phyloP scores from a whole-genome alignment of 2,888 invertebrate species.

The Pammene aurita region DNA sequence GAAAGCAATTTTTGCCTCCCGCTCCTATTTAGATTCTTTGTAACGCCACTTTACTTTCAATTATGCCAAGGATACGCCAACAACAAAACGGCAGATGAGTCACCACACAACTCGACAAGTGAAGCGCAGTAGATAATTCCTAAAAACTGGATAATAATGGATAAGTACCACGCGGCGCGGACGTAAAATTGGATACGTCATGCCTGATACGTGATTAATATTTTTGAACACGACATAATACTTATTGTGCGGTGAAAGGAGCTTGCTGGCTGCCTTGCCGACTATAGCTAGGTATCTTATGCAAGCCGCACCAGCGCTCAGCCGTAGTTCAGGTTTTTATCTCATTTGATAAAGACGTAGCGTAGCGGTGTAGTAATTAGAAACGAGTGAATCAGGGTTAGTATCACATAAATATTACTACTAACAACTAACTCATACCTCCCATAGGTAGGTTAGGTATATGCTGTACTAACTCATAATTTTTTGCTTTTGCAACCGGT shows the following conservation, averaged over 20 bases:
- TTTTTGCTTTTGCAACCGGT: neutral
- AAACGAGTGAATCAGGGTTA: slow-evolving; percentile 36
- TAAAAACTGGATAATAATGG: neutral
- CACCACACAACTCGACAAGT: slow-evolving; percentile 24
- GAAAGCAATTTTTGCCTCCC: slow-evolving; percentile 46
- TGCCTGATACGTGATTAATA: slow-evolving; percentile 30
- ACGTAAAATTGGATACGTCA: slow-evolving; percentile 14
- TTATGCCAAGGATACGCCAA: slow-evolving; percentile 47
- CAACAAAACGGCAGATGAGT: slow-evolving; percentile 29
- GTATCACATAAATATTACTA: slow-evolving; percentile 28
- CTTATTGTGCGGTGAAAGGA: slow-evolving; percentile 40
- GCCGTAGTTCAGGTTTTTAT: slow-evolving; percentile 41
- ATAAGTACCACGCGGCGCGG: too few species aligned
- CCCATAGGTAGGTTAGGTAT: neutral
- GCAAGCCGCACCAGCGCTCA: slow-evolving; percentile 34
- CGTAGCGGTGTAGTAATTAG: slow-evolving; percentile 34
- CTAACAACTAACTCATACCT: slow-evolving; percentile 17
- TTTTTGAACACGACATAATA: slow-evolving; percentile 21
- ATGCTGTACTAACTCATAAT: slow-evolving; percentile 15
- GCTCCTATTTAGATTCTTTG: slow-evolving; percentile 38
- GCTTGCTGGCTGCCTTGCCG: slow-evolving; percentile 24
- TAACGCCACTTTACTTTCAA: slow-evolving; percentile 44
- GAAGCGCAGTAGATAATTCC: slow-evolving; percentile 9
- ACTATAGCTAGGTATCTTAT: slow-evolving; percentile 30
- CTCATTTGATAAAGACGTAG: slow-evolving; percentile 42